phyloP scores from a whole-genome alignment of 2,797 vertebrate species.

The Clarias platycephalus region DNA sequence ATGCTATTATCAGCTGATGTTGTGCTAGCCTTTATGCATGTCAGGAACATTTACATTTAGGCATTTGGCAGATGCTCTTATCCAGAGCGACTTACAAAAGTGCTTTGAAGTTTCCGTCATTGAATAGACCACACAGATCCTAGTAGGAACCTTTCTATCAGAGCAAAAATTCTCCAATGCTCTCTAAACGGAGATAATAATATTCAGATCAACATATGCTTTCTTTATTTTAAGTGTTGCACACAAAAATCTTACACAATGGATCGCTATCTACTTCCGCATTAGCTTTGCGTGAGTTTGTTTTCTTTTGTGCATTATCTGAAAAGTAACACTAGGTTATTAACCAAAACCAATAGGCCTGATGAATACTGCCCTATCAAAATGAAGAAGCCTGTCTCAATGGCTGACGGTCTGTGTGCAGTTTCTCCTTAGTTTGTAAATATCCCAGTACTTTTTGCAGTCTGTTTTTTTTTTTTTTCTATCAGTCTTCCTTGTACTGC shows the following conservation, averaged over 20 bases:
- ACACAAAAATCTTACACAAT: conserved; percentile 1
- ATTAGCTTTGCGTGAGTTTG: conserved; percentile 46
- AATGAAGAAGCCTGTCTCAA: conserved; percentile 66
- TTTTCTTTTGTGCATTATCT: conserved; percentile 59
- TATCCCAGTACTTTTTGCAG: conserved; percentile 74
- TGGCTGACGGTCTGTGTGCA: conserved; percentile 71
- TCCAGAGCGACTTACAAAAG: too few species aligned
- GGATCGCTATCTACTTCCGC: conserved; percentile 51
- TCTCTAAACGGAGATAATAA: conserved; percentile 60
- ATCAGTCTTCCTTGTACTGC: conserved; percentile 98
- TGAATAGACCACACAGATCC: too few species aligned
- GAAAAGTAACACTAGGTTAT: conserved; percentile 66
- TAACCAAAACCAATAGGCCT: conserved; percentile 78
- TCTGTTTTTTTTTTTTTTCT: conserved; percentile 79
- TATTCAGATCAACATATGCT: conserved; percentile 29
- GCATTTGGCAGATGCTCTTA: too few species aligned
- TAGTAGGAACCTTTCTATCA: conserved; percentile 15
- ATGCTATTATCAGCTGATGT: conserved; percentile 13
- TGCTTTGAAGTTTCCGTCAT: too few species aligned
- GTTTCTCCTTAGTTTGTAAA: conserved; percentile 69
- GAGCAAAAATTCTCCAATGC: conserved; percentile 48
- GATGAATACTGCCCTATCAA: conserved; percentile 69
- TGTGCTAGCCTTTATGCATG: not conserved
- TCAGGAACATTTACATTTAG: conserved; percentile 8
- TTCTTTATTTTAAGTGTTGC: not conserved